A percentile compares a stretch with the other conserved stretches of the same genome.
Conservation (phyloP, 2,113 vertebrate species). For the Cygnus atratus region DNA sequence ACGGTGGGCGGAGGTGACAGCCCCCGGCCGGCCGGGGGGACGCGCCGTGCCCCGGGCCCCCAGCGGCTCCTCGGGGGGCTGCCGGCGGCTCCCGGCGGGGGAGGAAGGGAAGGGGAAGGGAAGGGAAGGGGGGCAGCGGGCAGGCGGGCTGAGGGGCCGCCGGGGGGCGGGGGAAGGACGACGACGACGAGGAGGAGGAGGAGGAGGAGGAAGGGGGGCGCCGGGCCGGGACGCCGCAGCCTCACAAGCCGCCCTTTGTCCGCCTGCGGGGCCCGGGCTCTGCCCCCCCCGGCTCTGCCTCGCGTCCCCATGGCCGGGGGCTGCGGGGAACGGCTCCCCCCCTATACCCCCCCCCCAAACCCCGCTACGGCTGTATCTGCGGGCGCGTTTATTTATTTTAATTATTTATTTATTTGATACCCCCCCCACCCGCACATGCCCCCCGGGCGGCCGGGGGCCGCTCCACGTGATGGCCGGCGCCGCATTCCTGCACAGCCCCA, state of each 20-base stretch:
- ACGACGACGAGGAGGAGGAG: background rate
- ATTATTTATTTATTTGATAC: too few species aligned
- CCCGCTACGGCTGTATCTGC: too few species aligned
- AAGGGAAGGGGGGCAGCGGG: too few species aligned
- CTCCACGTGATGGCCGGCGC: constrained; percentile 38
- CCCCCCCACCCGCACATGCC: background rate
- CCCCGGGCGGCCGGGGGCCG: background rate
- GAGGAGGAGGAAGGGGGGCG: background rate
- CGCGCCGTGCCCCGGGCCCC: background rate
- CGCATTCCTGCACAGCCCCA: constrained; percentile 77
- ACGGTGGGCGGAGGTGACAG: constrained; percentile 45
- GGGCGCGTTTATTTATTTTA: too few species aligned
- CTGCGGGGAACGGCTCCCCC: too few species aligned
- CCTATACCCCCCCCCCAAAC: background rate
- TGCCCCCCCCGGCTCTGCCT: too few species aligned
- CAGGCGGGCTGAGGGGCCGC: too few species aligned
- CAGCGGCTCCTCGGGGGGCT: background rate
- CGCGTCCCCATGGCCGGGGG: too few species aligned
- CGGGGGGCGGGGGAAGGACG: background rate
- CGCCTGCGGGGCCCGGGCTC: constrained; percentile 12
- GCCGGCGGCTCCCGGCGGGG: background rate
- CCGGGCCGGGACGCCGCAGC: constrained; percentile 56
- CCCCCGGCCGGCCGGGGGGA: constrained; percentile 41
- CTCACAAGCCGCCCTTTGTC: constrained; percentile 78
- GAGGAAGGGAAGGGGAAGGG: too few species aligned